Evolutionary conservation across 2,797 vertebrate species (phyloP).

Genomic region (Acipenser ruthenus): DNA sequence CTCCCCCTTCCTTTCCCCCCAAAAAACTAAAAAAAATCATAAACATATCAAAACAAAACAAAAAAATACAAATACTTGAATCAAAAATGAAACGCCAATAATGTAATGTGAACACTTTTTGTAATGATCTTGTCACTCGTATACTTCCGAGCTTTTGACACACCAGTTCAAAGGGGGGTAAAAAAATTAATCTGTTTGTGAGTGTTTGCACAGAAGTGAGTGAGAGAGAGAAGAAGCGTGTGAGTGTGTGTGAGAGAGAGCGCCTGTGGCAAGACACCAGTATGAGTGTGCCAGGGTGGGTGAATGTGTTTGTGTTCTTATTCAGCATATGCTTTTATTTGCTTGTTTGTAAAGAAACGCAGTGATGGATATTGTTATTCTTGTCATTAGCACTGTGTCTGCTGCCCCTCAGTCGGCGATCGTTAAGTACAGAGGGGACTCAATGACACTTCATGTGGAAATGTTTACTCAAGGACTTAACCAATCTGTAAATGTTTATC

Average conservation of each 20-base stretch:
- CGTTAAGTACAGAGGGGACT: slow-evolving; percentile 64
- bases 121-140: slow-evolving; percentile 56
- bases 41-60: slow-evolving; percentile 68
- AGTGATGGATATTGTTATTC: slow-evolving; percentile 49
- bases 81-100: slow-evolving; percentile 75
- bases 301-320: slow-evolving; percentile 51
- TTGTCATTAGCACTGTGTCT: slow-evolving; percentile 88
- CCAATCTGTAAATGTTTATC: slow-evolving; percentile 74
- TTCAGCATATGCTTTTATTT: slow-evolving; percentile 59
- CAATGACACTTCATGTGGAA: slow-evolving; percentile 88
- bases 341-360: slow-evolving; percentile 66
- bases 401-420: slow-evolving; percentile 76
- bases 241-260: slow-evolving; percentile 24
- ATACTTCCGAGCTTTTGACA: slow-evolving; percentile 65
- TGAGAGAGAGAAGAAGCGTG: no score
- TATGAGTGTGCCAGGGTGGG: slow-evolving; percentile 34
- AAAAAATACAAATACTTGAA: slow-evolving; percentile 91
- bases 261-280: no score
- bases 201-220: no score
- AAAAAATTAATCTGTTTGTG: no score
- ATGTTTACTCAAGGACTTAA: slow-evolving; percentile 98
- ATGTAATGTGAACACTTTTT: slow-evolving; percentile 87
- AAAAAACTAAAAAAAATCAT: slow-evolving; percentile 45
- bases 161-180: slow-evolving; percentile 36
- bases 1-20: slow-evolving; percentile 40